phyloP scores from a whole-genome alignment of 2,113 vertebrate species.

The Amphilophus citrinellus region DNA sequence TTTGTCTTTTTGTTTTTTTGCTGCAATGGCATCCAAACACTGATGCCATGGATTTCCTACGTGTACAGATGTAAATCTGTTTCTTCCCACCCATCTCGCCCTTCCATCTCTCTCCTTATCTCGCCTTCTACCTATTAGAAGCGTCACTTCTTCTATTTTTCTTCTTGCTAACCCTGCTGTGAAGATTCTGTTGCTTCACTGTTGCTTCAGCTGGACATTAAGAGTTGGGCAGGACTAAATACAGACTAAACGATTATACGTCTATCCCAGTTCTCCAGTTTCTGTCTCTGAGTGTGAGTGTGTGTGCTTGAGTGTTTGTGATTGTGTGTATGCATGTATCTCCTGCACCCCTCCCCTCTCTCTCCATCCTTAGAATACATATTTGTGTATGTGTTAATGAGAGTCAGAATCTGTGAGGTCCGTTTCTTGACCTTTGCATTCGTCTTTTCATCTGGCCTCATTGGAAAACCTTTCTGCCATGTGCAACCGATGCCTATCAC shows the following conservation, averaged over 20 bases:
- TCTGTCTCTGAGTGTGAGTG: constrained; percentile 49
- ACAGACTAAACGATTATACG: constrained; percentile 50
- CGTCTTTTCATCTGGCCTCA: constrained; percentile 23
- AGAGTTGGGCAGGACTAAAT: constrained; percentile 51
- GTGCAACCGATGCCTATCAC: constrained; percentile 57
- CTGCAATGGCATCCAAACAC: constrained; percentile 52
- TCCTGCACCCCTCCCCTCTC: constrained; percentile 45
- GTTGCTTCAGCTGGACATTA: constrained; percentile 30
- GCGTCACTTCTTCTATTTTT: constrained; percentile 30
- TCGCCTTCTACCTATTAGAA: constrained; percentile 17
- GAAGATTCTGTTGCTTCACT: constrained; percentile 44
- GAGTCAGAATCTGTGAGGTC: neutral
- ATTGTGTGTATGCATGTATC: constrained; percentile 60
- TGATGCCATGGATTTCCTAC: constrained; percentile 46
- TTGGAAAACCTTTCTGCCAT: constrained; percentile 55
- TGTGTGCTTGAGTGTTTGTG: constrained; percentile 53
- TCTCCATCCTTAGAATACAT: constrained; percentile 52
- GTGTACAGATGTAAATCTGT: constrained; percentile 55
- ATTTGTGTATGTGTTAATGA: constrained; percentile 36
- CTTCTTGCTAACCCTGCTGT: constrained; percentile 34
- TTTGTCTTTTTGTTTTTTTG: neutral
- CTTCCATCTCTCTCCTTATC: constrained; percentile 40
- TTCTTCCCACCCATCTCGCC: constrained; percentile 29
- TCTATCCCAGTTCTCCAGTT: constrained; percentile 39
- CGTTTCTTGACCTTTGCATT: constrained; percentile 7